Conservation (phyloP, 1,140 invertebrate species). For the Rhagoletis zephyria region DNA sequence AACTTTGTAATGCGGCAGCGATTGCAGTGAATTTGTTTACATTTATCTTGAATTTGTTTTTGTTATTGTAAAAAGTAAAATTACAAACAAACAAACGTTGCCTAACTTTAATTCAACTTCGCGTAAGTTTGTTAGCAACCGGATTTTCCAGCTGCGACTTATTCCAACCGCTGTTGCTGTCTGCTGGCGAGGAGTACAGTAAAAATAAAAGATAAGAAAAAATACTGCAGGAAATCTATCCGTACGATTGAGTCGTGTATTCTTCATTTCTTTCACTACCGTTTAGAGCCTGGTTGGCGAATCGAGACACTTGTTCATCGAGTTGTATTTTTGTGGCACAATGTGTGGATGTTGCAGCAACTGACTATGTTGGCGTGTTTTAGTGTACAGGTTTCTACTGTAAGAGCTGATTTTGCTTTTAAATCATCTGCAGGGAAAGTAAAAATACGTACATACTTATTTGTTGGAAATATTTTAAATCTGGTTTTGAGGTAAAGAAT, state of each 20-base stretch:
- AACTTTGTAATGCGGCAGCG: slow-evolving; percentile 3
- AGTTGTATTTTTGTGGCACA: no score
- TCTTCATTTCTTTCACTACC: background rate
- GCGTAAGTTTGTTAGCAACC: background rate
- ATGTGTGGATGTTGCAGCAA: no score
- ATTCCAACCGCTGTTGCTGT: background rate
- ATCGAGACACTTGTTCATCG: no score
- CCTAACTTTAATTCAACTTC: background rate
- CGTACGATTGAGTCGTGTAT: background rate
- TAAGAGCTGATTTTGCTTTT: no score
- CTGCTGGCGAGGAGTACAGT: background rate
- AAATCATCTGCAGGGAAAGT: no score
- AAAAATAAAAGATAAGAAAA: background rate
- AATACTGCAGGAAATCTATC: background rate
- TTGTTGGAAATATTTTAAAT: no score
- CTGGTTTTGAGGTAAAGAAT: no score
- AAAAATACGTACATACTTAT: no score
- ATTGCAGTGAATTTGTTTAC: background rate
- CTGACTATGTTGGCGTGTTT: no score
- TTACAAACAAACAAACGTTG: background rate
- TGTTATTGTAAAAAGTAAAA: background rate
- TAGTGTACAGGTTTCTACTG: no score
- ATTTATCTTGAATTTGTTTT: background rate
- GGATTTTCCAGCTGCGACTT: background rate
- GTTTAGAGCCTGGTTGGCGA: background rate